Evolutionary conservation across 2,113 vertebrate genomes (phyloP).

Genomic region (Chinchilla lanigera): DNA sequence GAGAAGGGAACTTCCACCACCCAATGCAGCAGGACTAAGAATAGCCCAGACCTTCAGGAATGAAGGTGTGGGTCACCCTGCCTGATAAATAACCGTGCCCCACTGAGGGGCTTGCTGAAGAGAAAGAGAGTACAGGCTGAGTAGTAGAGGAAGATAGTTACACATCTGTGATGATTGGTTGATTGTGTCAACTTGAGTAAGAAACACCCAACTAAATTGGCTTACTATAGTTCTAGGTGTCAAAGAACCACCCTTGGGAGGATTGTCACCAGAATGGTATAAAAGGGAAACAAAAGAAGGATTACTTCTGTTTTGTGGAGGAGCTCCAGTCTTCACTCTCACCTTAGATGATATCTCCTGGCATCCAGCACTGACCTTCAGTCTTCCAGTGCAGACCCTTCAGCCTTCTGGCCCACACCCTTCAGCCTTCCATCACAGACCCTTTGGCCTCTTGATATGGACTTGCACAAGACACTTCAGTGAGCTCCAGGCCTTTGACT

Average conservation of each 20-base stretch:
- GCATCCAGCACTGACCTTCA: not conserved
- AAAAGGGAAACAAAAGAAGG: not conserved
- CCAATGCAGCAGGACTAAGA: not conserved
- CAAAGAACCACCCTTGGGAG: not conserved
- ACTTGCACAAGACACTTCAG: not conserved
- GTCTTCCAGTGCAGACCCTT: not conserved
- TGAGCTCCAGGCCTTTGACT: not conserved
- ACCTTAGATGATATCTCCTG: not conserved
- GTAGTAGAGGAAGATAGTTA: not conserved
- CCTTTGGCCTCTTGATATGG: not conserved
- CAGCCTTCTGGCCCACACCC: no score
- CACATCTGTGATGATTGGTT: not conserved
- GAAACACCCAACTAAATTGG: not conserved
- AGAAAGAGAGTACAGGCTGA: not conserved
- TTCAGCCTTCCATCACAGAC: not conserved
- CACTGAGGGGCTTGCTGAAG: not conserved
- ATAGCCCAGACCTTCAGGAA: not conserved
- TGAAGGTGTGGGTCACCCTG: not conserved
- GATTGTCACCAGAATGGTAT: not conserved
- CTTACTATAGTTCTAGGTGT: not conserved
- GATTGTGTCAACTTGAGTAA: not conserved
- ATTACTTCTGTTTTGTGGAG: not conserved
- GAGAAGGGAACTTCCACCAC: not conserved
- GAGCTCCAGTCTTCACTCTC: not conserved
- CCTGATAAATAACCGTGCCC: not conserved